Base-by-base conservation (phyloP, 2,113 vertebrate genomes). In the Steatornis caripensis region DNA sequence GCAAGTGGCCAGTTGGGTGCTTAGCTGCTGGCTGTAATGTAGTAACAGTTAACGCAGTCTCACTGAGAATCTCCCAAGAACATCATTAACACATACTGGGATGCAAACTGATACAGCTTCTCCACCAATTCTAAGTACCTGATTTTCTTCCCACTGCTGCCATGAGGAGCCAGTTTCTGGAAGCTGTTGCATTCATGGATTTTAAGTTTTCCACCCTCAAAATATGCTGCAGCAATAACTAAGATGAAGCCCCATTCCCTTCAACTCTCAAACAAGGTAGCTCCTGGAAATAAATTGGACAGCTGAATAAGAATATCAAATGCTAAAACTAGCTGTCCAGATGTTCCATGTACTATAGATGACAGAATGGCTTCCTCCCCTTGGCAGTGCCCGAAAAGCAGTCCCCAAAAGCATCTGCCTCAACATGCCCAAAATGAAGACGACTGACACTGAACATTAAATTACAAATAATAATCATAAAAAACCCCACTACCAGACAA, bases 161-260 rank as follows among this genome's bases (percentile, higher is more conserved):
- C 70, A 83, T 70, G 62, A 96, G 66, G 24, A 95, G 46, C 32
- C 78, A 90, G 49, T 77, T 95, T 94, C 90, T 91, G 93, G 62
- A 87, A 92, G 71, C 54, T 77, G 82, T 36, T 93, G 82, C 53
- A 83, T 65, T 90, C 82, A 76, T 19, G 83, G 84, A 88, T 83
- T 96, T 90, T 80, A 96, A 72, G 54, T 69, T 85, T 90, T 96
- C 70, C 75, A 87, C 95, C 95, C 93, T 94, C 90, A 94, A 95
- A 74, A 74, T 65, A 95, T 36, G 41, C 85, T 70, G 82, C 75
- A 95, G 88, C 87, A 96, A 49, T 80, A 93, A 76, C 95, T 96
- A 94, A 96, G 90, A 58, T 88, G 91, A 94, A 91, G 58, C 85
- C 92, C 90, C 66, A 83, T 66, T 86, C 92, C 91, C 92, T 96